A percentile compares a stretch with the other conserved stretches of the same genome.
phyloP scores from a whole-genome alignment of 2,113 vertebrate species.

The Tenrec ecaudatus region DNA sequence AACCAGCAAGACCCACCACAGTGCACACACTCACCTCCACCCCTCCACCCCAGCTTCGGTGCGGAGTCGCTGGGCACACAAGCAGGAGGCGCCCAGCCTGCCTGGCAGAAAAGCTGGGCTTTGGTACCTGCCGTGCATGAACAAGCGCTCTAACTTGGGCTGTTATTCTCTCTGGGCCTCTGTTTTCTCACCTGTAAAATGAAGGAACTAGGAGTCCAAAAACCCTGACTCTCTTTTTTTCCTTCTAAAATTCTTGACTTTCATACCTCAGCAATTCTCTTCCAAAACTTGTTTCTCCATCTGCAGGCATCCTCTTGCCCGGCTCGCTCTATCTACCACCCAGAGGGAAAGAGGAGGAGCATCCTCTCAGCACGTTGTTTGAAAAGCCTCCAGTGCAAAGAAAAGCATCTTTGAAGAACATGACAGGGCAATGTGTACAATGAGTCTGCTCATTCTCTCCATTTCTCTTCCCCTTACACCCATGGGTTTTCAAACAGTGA shows the following conservation, averaged over 20 bases:
- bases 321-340: neutral
- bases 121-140: neutral
- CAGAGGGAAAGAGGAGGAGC: neutral
- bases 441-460: neutral
- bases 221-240: constrained; percentile 53
- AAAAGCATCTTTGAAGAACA: neutral
- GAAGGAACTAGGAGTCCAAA: constrained; percentile 3
- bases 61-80: neutral
- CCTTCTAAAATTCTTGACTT: constrained; percentile 39
- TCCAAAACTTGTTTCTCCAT: neutral
- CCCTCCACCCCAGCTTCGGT: neutral
- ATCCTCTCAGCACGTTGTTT: neutral
- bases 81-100: neutral
- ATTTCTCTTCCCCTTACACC: neutral
- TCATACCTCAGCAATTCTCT: constrained; percentile 36
- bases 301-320: neutral
- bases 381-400: constrained; percentile 34
- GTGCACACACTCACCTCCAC: neutral
- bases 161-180: neutral
- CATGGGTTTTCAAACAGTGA: neutral
- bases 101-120: constrained; percentile 2
- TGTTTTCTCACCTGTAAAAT: constrained; percentile 51
- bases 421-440: constrained; percentile 25
- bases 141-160: neutral
- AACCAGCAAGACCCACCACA: neutral